Conservation (phyloP, 2,113 vertebrate species). For the Muscicapa adusta region DNA sequence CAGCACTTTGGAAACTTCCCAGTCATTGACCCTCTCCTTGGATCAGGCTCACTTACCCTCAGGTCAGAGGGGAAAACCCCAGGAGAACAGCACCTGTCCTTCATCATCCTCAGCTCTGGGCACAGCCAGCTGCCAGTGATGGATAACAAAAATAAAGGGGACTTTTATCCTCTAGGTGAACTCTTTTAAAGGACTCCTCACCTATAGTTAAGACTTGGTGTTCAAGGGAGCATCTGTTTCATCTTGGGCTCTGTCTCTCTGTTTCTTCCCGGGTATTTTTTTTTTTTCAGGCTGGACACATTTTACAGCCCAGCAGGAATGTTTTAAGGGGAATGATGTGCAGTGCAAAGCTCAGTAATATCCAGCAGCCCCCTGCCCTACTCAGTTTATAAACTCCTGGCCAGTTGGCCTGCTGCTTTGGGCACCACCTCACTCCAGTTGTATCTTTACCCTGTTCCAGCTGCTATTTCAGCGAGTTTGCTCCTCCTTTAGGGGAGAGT, state of each 20-base stretch:
- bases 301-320: background rate
- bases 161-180: background rate
- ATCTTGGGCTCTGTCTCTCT: background rate
- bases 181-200: background rate
- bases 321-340: background rate
- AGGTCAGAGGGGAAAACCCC: background rate
- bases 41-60: background rate
- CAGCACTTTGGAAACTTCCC: background rate
- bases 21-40: background rate
- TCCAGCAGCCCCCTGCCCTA: background rate
- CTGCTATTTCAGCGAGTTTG: background rate
- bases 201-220: background rate
- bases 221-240: background rate
- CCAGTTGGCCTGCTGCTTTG: background rate
- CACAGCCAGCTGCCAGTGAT: rapidly evolving
- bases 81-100: background rate
- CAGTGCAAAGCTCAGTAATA: background rate
- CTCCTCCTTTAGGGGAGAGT: background rate
- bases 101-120: background rate
- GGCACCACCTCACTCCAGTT: background rate
- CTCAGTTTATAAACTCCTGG: background rate
- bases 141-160: background rate
- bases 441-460: background rate
- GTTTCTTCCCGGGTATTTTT: background rate
- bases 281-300: background rate